phyloP scores from a whole-genome alignment of 2,888 invertebrate genomes.

The Thereva unica region DNA sequence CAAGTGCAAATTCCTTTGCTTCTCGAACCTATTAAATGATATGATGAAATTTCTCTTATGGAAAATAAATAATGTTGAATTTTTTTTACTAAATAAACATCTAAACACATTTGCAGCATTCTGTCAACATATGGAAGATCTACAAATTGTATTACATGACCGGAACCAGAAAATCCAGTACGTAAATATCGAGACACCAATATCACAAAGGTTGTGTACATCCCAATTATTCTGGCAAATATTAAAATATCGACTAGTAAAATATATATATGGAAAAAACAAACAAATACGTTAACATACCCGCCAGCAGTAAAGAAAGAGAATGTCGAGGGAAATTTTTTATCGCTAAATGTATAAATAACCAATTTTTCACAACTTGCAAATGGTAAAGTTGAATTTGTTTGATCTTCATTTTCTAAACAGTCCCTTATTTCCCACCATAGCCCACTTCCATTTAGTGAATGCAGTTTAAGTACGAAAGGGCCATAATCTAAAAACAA shows the following conservation, averaged over 20 bases:
- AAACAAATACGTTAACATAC: conserved; percentile 64
- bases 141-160: conserved; percentile 88
- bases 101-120: conserved; percentile 79
- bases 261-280: conserved; percentile 3
- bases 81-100: conserved; percentile 72
- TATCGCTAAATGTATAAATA: conserved; percentile 93
- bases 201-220: conserved; percentile 94
- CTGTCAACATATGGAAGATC: conserved; percentile 85
- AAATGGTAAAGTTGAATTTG: too few species aligned
- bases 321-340: conserved; percentile 89
- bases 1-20: conserved; percentile 85
- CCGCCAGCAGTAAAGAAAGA: conserved; percentile 91
- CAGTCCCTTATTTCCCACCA: too few species aligned
- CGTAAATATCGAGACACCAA: conserved; percentile 89
- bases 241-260: conserved; percentile 15
- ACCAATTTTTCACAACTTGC: conserved; percentile 52
- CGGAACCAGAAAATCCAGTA: conserved; percentile 78
- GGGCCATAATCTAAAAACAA: too few species aligned
- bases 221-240: conserved; percentile 80
- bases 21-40: conserved; percentile 73
- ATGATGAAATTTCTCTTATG: neutral
- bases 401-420: too few species aligned
- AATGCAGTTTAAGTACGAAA: too few species aligned
- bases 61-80: neutral
- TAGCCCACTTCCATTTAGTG: too few species aligned